These are phyloP conservation scores for Brachyistius frenatus DNA, from an alignment of 2,113 vertebrate genomes.

Conservation along the genomic window DNA sequence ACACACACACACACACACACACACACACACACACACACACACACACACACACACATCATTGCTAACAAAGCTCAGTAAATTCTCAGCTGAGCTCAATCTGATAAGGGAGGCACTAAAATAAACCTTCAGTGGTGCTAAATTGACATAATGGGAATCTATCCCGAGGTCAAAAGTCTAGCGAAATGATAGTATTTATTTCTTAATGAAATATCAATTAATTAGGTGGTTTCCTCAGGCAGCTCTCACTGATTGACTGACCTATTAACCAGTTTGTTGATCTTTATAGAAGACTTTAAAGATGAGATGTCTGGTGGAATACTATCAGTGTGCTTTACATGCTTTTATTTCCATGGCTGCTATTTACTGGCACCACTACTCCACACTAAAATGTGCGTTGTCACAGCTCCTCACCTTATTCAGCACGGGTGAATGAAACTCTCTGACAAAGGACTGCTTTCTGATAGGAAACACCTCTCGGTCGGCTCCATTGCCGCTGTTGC, in stretches of 20 bases:
- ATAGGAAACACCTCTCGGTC: background rate
- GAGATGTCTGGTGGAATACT: background rate
- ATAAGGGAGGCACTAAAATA: constrained; percentile 20
- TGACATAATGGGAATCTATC: constrained; percentile 49
- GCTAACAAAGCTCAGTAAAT: background rate
- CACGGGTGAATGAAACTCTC: background rate
- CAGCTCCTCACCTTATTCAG: background rate
- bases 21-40: too few species aligned
- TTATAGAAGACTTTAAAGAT: constrained; percentile 7
- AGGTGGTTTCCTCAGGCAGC: constrained; percentile 45
- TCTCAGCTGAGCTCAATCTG: constrained; percentile 15
- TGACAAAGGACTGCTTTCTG: background rate
- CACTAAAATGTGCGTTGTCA: background rate
- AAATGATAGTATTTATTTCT: constrained; percentile 63
- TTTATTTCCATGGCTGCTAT: constrained; percentile 3
- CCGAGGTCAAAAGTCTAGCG: constrained; percentile 48
- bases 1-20: too few species aligned
- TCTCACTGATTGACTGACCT: constrained; percentile 52
- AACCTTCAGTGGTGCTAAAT: constrained; percentile 41
- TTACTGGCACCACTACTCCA: background rate
- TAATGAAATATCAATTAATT: constrained; percentile 65
- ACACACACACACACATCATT: too few species aligned
- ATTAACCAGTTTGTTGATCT: constrained; percentile 39
- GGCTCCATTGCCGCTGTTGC: background rate
- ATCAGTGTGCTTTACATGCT: background rate